Evolutionary conservation across 2,888 invertebrate species (phyloP), one percentile per base, ranked within the genome.

Genomic region (Selenia dentaria): DNA sequence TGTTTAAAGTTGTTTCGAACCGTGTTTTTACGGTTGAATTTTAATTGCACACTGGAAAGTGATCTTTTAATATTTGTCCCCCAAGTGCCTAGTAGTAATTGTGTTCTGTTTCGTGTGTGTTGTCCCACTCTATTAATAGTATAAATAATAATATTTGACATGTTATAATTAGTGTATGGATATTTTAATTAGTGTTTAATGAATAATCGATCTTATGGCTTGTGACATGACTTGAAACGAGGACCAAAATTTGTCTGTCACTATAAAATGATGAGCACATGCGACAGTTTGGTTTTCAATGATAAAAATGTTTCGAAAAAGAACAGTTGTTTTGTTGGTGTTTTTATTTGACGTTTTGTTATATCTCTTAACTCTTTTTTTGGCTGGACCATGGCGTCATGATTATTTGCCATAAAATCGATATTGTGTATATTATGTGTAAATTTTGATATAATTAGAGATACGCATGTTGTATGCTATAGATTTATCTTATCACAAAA

Each of bases 391-490:
- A 32, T 31, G 11, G n/a, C 8, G 22, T 28, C 29, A 37, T 37
- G 6, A 5, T 8, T 42, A 31, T 48, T 37, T 41, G 46, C 26
- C 47, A 50, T 47, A 51, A 38, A 42, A 31, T 25, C 31, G 50
- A 29, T 25, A n/a, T 22, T 29, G 46, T 72, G 70, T 72, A 68
- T 61, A 67, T 62, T 72, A 50, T 63, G 42, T 72, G 70, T 72
- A 72, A 64, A 70, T 70, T 64, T 70, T 62, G 51, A 49, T 54
- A 57, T 48, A 48, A 54, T 58, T 63, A 55, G 53, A 33, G 20
- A 35, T 42, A 51, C 52, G 63, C 62, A 70, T 72, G 68, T 68
- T 58, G 56, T 60, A 62, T 61, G 73, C 66, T 72, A 72, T 70
- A 61, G 52, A 27, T 60, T 55, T 64, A 66, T 59, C 62, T 62